A percentile compares a stretch with the other conserved stretches of the same genome.
Conservation (phyloP, 2,797 vertebrate genomes). For the Amblyopsis hoosieri region DNA sequence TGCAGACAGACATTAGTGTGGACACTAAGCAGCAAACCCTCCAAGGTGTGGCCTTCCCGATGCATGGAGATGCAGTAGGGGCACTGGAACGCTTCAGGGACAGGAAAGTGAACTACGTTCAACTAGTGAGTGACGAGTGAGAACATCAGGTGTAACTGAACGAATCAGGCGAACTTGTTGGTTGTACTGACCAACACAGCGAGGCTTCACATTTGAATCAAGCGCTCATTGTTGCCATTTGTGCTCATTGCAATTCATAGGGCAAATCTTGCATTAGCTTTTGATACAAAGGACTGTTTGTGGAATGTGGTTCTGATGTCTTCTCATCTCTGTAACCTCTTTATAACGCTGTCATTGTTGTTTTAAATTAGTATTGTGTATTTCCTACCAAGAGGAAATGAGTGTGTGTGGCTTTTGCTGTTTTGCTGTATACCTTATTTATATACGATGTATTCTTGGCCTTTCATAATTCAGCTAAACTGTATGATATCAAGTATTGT, state of each 20-base stretch:
- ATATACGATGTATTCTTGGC: no score
- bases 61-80: constrained; percentile 85
- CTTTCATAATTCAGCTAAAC: no score
- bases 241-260: constrained; percentile 60
- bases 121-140: constrained; percentile 84
- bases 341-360: not conserved
- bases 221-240: constrained; percentile 48
- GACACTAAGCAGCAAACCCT: constrained; percentile 95
- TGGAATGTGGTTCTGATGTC: constrained; percentile 14
- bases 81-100: constrained; percentile 87
- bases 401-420: not conserved
- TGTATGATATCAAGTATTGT: no score
- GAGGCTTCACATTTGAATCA: constrained; percentile 26
- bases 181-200: constrained; percentile 41
- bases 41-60: constrained; percentile 93
- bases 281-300: constrained; percentile 59
- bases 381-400: not conserved
- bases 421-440: not conserved
- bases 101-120: constrained; percentile 91
- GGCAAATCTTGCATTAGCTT: constrained; percentile 43
- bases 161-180: constrained; percentile 1
- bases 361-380: no score
- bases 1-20: constrained; percentile 89
- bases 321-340: constrained; percentile 31
- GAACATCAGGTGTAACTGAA: not conserved